Base-by-base conservation (phyloP, 2,888 invertebrate species). In the Chloroclystis v-ata region DNA sequence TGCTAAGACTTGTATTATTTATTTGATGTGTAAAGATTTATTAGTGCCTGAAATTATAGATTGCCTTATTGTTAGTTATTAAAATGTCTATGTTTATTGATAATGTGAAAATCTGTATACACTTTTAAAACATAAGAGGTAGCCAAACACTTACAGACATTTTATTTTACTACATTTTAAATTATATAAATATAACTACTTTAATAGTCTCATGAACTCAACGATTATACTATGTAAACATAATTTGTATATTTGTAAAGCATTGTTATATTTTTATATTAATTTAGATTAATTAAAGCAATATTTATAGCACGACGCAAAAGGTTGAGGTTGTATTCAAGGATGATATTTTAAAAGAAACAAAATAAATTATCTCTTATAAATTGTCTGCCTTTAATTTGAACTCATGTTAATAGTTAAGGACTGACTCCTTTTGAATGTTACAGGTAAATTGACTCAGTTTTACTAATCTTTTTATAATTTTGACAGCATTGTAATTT, bases 321-420 rank as follows among this genome's bases (percentile, higher is more conserved):
- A 48, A 26, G 45, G 44, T 51, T 37, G 57, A 56, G 56, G 60
- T 65, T 65, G 61, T 60, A 56, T 61, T 52, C 45, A 54, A 60
- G 50, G 53, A 59, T 54, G 69, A 70, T 70, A 68, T 71, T 76
- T 76, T 69, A 57, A 69, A 57, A 58, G 59, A 70, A 64, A 70
- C 61, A 62, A 67, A 77, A 73, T 78, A 80, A 77, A 78, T 69
- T 78, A 82, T 83, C 82, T 82, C 63, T 69, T 72, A 68, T 69
- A 5, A 20, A 20, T 4, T 8, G 1, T 3, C 20, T 10, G 11
- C 1, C 8, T 10, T 35, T 35, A 20, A 6, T 16, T 14, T 16
- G 14, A 5, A 1, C 26, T 9, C 8, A 9, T 3, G 3, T 7
- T 24, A 24, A 4, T 24, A 24, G 3, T 24, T 6, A 4, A 24